Conservation (phyloP, 2,888 invertebrate genomes). For the Alviniconcha strummeri region DNA sequence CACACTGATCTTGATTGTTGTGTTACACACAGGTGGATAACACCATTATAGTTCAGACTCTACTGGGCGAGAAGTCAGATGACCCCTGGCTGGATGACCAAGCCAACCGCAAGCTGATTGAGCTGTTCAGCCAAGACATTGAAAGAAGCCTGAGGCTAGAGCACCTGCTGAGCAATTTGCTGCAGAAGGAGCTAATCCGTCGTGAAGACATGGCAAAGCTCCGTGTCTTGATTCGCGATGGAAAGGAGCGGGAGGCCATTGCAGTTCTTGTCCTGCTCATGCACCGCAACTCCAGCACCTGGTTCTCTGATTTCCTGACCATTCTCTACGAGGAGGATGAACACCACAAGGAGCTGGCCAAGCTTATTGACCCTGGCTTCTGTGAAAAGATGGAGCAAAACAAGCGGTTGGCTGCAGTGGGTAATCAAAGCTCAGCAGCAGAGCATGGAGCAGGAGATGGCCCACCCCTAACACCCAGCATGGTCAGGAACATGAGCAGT, state of each 20-base stretch:
- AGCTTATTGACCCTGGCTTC: neutral
- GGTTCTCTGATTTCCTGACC: neutral
- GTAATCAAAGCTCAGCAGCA: too few relatives aligned
- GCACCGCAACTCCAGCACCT: constrained; percentile 1
- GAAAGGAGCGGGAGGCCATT: neutral
- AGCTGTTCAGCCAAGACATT: neutral
- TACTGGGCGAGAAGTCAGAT: neutral
- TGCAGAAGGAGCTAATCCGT: neutral
- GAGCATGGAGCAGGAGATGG: too few relatives aligned
- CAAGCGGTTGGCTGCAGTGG: too few relatives aligned
- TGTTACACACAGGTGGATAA: neutral
- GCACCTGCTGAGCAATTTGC: neutral
- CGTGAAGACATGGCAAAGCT: neutral
- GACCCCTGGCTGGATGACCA: neutral
- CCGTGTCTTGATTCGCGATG: neutral
- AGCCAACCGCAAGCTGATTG: neutral
- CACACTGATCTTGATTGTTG: neutral
- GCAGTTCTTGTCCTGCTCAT: neutral
- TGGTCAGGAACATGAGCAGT: neutral
- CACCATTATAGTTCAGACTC: neutral
- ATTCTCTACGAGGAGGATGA: constrained; percentile 7
- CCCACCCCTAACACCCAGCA: too few relatives aligned
- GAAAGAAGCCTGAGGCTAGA: neutral
- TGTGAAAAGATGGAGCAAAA: neutral
- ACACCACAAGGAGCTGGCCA: neutral